A percentile compares a stretch with the other conserved stretches of the same genome.
Evolutionary conservation across 2,888 invertebrate species (phyloP).

Genomic region (Villa cingulata): DNA sequence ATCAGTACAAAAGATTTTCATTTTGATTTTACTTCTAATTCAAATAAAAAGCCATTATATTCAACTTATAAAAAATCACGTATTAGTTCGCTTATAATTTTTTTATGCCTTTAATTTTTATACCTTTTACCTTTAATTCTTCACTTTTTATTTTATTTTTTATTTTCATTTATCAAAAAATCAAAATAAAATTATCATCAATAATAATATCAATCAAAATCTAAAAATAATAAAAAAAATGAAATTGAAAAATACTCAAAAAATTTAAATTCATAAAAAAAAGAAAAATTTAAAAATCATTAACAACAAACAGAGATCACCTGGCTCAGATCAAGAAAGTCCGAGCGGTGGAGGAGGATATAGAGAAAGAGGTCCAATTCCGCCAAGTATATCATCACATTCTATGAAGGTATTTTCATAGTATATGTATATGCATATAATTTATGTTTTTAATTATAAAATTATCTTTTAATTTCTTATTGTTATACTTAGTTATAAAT

Average conservation of each 20-base stretch:
- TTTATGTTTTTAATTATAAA: no score
- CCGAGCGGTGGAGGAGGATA: conserved; percentile 34
- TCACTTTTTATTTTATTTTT: not conserved
- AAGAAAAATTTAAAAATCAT: not conserved
- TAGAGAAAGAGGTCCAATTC: conserved; percentile 42
- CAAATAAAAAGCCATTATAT: no score
- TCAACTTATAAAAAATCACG: no score
- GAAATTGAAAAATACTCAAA: conserved; percentile 5
- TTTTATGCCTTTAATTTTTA: no score
- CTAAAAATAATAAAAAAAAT: conserved; percentile 1
- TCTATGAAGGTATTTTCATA: conserved; percentile 56
- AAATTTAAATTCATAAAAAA: conserved; percentile 1
- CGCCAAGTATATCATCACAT: conserved; percentile 56
- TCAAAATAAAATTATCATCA: not conserved
- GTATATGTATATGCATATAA: no score
- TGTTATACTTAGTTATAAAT: no score
- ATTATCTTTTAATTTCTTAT: no score
- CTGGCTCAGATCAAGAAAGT: conserved; percentile 39
- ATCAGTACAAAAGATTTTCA: no score
- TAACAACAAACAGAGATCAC: conserved; percentile 29
- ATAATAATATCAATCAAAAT: not conserved
- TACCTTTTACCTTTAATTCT: no score
- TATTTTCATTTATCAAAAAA: not conserved
- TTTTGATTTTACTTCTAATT: no score
- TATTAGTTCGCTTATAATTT: no score